phyloP scores from a whole-genome alignment of 2,888 invertebrate genomes.

The Noctua janthina region DNA sequence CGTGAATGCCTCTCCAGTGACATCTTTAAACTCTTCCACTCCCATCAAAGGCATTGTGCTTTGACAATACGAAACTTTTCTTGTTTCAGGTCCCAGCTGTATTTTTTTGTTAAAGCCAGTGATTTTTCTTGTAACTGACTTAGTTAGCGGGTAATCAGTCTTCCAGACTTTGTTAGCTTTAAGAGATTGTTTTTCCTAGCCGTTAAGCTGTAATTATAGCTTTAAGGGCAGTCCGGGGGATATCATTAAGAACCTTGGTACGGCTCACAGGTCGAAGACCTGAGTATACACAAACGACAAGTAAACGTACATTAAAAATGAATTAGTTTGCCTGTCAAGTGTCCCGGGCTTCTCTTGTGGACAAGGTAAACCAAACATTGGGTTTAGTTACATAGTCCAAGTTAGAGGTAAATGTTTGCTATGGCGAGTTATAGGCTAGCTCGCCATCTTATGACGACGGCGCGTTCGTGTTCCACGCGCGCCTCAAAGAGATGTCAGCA shows the following conservation, averaged over 20 bases:
- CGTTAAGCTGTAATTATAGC: slow-evolving; percentile 21
- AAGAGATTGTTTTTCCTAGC: slow-evolving; percentile 13
- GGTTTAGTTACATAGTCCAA: slow-evolving; percentile 13
- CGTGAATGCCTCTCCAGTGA: slow-evolving; percentile 60
- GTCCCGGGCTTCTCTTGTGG: slow-evolving; percentile 16
- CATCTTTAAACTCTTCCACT: slow-evolving; percentile 66
- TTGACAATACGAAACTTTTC: slow-evolving; percentile 59
- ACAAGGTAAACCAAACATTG: slow-evolving; percentile 13
- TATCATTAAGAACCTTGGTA: slow-evolving; percentile 2
- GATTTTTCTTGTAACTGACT: slow-evolving; percentile 36
- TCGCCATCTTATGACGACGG: no score
- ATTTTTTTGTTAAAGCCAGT: slow-evolving; percentile 36
- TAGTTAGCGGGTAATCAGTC: slow-evolving; percentile 32
- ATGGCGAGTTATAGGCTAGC: no score
- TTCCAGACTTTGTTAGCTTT: slow-evolving; percentile 13
- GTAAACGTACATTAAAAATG: slow-evolving; percentile 29
- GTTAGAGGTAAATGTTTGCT: not conserved
- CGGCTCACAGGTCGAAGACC: slow-evolving; percentile 7
- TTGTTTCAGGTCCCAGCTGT: slow-evolving; percentile 33
- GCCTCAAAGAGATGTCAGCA: no score
- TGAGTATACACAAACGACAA: slow-evolving; percentile 2
- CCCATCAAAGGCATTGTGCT: slow-evolving; percentile 66
- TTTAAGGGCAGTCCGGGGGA: not conserved
- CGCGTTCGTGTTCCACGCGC: no score
- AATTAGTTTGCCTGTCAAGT: slow-evolving; percentile 12